Base-by-base conservation (phyloP, 2,113 vertebrate genomes). In the Pristiophorus japonicus region DNA sequence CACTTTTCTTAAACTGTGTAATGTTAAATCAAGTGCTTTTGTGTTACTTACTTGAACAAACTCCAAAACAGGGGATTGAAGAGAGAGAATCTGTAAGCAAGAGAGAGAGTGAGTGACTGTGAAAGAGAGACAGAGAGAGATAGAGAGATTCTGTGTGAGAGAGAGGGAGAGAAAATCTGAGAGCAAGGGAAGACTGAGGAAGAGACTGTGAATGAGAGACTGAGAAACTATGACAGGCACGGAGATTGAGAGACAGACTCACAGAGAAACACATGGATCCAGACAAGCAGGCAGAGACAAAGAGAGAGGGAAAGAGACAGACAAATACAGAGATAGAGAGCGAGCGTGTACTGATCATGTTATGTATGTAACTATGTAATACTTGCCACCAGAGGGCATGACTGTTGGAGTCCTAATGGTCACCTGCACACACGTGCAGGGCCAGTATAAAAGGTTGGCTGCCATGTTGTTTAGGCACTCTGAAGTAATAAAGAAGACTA, bases 11-110 rank as follows among this genome's bases (percentile, higher is more conserved):
- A 70, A 94, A 94, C 42, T 94, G 93, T 94, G 92, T 42, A 67
- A 94, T 94, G 93, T 51, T 70, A 73, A 94, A 94, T 94, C 92
- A 94, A 93, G 67, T 67, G 38, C 65, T 45, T 94, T 94, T 94
- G 14, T 94, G n/a, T n/a, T n/a, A n/a, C n/a, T n/a, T n/a, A n/a
- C n/a, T n/a, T 94, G 93, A 94, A 94, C 22, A 30, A 47, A 6
- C n/a, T 70, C 93, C 93, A 94, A 73, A 47, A 70, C 27, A 70
- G 65, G 93, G 93, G 42, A 92, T 92, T 63, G 88, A 47, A 16
- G 93, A 94, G 66, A 30, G 4, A 42, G 34, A 67, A 38, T 8
- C 20, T 94, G 24, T 47, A 4, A 45, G 27, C 47, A 10, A 55
- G 85, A 55, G n/a, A 24, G 91, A 65, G 34, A 51, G 51, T 2